Evolutionary conservation across 53 echinoderm and acorn worm genomes (phyloP), one percentile per base, ranked within the genome.

Genomic region (Stichopus horrens): DNA sequence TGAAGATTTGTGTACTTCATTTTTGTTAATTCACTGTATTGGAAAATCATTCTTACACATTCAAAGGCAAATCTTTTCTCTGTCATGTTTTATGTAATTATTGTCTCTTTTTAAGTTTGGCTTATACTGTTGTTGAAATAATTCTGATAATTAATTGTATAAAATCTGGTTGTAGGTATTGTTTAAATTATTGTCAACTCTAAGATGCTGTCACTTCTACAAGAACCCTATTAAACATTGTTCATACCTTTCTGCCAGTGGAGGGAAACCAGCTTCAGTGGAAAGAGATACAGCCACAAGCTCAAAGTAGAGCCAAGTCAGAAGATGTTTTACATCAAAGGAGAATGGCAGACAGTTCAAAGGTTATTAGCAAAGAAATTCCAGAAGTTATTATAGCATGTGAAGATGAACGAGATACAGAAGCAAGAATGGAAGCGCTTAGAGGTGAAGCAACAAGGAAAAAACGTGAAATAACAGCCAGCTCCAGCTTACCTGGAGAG

Each of bases 201-300:
- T 37, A 2, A 37, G 37, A 37, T 37, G 37, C 37, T 37, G 37
- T 37, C 37, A 37, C 37, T 37, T 37, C 37, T 37, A 37, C 37
- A 37, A 37, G 37, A 37, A 37, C 37, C 2, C 2, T 37, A 37
- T 37, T 37, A 37, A 2, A 37, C 37, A n/a, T 71, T 56, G 7
- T 58, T 57, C 4, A 56, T 56, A 7, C 58, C 13, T 20, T 18
- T 8, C 56, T 56, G 55, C 21, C 53, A 81, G 85, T 67, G 51
- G 85, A 85, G 9, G 85, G 85, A 23, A 65, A 85, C 66, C 66
- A 85, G 13, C 85, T 85, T 52, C 85, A 85, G 67, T 85, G 85
- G 85, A 85, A 85, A 67, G 85, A 85, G 52, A 85, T 85, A 23
- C 63, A 85, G 51, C 52, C 63, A 21, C 81, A 81, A 9, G 53